Base-by-base conservation (phyloP, 2,113 vertebrate species). In the Phrynosoma blainvillii region DNA sequence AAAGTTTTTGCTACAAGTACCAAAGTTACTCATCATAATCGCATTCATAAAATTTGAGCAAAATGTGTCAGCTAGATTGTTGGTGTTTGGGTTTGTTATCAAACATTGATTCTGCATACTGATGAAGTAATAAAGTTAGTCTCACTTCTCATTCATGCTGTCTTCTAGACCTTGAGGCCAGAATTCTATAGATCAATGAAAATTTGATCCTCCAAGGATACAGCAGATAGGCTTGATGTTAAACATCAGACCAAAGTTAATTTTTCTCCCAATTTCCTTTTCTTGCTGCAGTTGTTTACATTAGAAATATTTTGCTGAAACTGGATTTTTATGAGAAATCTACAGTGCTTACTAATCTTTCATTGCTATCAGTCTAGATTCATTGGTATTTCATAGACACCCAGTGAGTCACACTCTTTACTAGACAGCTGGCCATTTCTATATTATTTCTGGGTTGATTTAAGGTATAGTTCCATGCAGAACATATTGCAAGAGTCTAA, bases 261-360 rank as follows among this genome's bases (percentile, higher is more conserved):
- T 74, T 82, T 90, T 88, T 91, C 76, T 76, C 84, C 68, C 47
- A 0, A 0, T 90, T 84, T 91, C 88, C 88, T 84, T 84, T 93
- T 91, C 91, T 90, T 89, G 62, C 83, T 92, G 89, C 88, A 92
- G 90, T 90, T 95, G 92, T 93, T 95, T 93, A 89, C 92, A 92
- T 89, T 83, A 92, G 89, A 94, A 94, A 88, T 87, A 95, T 94
- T 94, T 94, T 93, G 86, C 89, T 85, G 89, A 92, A 92, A 94
- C 87, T 88, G 54, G 87, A 86, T 93, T 93, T 94, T 94, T 94
- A 92, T 93, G 93, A 93, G 91, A 95, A 96, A 92, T 89, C 76
- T 92, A 92, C 81, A 88, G 80, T 92, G 83, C 94, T 92, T 92
- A 92, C 91, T 93, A 92, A 95, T 95, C 89, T 94, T 91, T 87